Percentiles rank a stretch among this genome's conserved stretches.
Evolutionary conservation across 2,113 vertebrate species (phyloP).

Genomic region (Ptychochromis oligacanthus): DNA sequence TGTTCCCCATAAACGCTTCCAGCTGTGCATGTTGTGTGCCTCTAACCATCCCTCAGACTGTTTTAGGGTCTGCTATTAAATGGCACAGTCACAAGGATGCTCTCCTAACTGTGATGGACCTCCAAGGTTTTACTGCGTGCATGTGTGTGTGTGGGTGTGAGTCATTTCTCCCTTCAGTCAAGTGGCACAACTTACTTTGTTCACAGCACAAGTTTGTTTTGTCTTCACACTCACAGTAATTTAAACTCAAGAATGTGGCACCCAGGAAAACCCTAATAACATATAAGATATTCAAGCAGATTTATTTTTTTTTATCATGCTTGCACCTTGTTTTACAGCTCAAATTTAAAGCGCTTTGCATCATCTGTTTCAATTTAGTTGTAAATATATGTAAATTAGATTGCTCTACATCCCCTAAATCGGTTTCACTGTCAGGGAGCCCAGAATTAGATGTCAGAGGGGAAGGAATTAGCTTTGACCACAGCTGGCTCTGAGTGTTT

Average conservation of each 20-base stretch:
- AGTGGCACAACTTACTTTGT: neutral
- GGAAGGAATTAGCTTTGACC: slow-evolving; percentile 43
- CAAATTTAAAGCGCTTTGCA: slow-evolving; percentile 26
- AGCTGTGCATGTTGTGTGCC: slow-evolving; percentile 6
- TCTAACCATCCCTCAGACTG: slow-evolving; percentile 17
- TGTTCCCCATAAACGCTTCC: slow-evolving; percentile 40
- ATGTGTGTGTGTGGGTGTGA: neutral
- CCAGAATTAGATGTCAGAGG: slow-evolving; percentile 46
- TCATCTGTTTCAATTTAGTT: slow-evolving; percentile 61
- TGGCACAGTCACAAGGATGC: neutral
- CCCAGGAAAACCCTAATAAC: neutral
- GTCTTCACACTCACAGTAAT: neutral
- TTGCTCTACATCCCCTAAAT: slow-evolving; percentile 27
- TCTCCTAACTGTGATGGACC: neutral
- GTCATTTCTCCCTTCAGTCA: neutral
- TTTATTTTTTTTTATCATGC: neutral
- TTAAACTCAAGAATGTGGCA: slow-evolving; percentile 17
- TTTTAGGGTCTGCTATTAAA: slow-evolving; percentile 6
- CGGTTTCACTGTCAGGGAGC: slow-evolving; percentile 28
- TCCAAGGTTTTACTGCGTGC: neutral
- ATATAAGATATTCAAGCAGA: slow-evolving; percentile 16
- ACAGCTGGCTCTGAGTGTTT: slow-evolving; percentile 2
- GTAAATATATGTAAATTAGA: slow-evolving; percentile 65
- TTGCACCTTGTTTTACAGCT: slow-evolving; percentile 35
- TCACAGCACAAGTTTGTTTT: neutral